These are phyloP conservation scores for Propithecus coquereli DNA, from an alignment of 2,113 vertebrate genomes.

Conservation along the genomic window DNA sequence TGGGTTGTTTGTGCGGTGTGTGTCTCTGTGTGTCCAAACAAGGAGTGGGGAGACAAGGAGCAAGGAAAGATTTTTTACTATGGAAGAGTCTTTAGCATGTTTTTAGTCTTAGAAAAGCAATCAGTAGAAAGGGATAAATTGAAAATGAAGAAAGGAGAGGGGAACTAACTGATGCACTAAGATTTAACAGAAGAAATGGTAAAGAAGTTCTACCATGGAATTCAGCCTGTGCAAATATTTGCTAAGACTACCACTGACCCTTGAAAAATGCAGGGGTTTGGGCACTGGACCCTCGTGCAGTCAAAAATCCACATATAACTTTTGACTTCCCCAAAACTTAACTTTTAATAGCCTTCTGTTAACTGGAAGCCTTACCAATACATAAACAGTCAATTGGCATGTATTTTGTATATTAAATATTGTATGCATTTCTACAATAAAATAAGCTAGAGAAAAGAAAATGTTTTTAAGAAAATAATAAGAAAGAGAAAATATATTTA, in stretches of 20 bases:
- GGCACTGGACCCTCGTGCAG: neutral
- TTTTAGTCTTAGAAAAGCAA: neutral
- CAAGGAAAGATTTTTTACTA: neutral
- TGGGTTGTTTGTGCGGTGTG: too few species aligned
- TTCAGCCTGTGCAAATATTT: neutral
- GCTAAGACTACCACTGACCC: neutral
- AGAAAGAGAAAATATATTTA: neutral
- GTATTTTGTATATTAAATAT: neutral
- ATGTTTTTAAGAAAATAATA: neutral
- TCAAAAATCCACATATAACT: neutral
- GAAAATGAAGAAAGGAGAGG: neutral
- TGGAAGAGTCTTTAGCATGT: neutral
- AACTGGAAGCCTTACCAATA: neutral
- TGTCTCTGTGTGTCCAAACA: too few species aligned
- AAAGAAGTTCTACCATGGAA: neutral
- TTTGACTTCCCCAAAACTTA: neutral
- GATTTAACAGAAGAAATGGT: neutral
- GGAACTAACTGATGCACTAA: neutral
- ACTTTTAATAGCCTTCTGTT: neutral
- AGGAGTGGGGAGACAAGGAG: neutral
- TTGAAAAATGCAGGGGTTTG: neutral
- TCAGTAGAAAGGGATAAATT: neutral
- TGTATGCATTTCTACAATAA: neutral
- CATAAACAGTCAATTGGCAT: neutral
- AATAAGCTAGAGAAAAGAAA: neutral